phyloP scores from a whole-genome alignment of 2,113 vertebrate species.

The Capra hircus region DNA sequence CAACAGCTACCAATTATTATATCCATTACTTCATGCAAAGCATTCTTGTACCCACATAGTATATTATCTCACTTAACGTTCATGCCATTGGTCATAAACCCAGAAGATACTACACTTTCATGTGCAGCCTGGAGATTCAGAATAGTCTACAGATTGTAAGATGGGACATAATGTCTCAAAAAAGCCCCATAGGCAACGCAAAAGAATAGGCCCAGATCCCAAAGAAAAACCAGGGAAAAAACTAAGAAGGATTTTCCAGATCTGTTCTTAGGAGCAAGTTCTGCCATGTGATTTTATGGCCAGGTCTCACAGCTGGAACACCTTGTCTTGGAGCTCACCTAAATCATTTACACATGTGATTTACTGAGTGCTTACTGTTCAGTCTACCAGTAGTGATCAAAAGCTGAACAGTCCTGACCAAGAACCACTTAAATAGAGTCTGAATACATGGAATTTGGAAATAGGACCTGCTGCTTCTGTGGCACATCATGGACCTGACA shows the following conservation, averaged over 20 bases:
- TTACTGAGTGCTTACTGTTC: not conserved
- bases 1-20: not conserved
- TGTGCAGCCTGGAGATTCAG: not conserved
- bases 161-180: rapidly evolving
- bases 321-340: not conserved
- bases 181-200: not conserved
- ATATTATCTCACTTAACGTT: not conserved
- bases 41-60: not conserved
- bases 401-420: not conserved
- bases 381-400: not conserved
- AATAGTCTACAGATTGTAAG: not conserved
- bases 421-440: not conserved
- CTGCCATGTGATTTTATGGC: not conserved
- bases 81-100: not conserved
- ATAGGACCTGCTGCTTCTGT: not conserved
- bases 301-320: not conserved
- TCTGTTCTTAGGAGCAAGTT: not conserved
- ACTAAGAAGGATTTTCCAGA: not conserved
- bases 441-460: not conserved
- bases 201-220: not conserved
- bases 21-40: not conserved
- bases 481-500: too few species aligned
- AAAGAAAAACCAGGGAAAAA: not conserved
- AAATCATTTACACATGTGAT: not conserved
- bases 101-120: not conserved